Evolutionary conservation across 1,140 invertebrate species (phyloP).

Genomic region (Drosophila seguyi): DNA sequence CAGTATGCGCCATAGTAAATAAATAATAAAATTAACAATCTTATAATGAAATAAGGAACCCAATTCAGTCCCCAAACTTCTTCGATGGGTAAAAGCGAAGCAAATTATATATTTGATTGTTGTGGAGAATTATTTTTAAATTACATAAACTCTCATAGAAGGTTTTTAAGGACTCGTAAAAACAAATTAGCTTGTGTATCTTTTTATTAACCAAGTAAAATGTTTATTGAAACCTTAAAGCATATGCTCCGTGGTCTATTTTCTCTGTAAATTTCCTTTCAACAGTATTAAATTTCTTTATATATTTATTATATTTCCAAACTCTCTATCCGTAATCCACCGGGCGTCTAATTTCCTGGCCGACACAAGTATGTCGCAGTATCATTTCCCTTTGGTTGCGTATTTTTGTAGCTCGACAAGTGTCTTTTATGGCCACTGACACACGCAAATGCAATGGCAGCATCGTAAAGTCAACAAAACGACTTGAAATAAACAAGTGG

Average conservation of each 20-base stretch:
- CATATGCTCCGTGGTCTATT: not conserved
- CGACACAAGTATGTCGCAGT: conserved; percentile 1
- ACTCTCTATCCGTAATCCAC: conserved; percentile 2
- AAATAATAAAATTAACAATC: not conserved
- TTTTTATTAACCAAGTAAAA: not conserved
- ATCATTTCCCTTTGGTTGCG: not conserved
- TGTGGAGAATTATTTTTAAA: not conserved
- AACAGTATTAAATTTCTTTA: not conserved
- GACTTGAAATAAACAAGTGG: conserved; percentile 34
- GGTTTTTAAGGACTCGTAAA: not conserved
- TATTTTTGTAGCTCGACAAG: conserved; percentile 44
- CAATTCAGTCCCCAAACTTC: not conserved
- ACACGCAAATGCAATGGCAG: conserved; percentile 34
- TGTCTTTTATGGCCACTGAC: conserved; percentile 38
- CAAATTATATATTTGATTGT: too few species aligned
- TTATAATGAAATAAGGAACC: too few species aligned
- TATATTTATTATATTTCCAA: conserved; percentile 6
- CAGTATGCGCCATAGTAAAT: not conserved
- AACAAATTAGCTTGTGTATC: not conserved
- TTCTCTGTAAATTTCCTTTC: not conserved
- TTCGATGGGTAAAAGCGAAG: not conserved
- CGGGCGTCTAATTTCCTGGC: conserved; percentile 26
- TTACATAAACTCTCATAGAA: not conserved
- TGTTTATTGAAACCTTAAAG: not conserved
- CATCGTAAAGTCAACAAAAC: conserved; percentile 47